Percentiles rank a stretch among this genome's conserved stretches.
phyloP scores from a whole-genome alignment of 2,113 vertebrate species.

The Gorsachius goisagi region DNA sequence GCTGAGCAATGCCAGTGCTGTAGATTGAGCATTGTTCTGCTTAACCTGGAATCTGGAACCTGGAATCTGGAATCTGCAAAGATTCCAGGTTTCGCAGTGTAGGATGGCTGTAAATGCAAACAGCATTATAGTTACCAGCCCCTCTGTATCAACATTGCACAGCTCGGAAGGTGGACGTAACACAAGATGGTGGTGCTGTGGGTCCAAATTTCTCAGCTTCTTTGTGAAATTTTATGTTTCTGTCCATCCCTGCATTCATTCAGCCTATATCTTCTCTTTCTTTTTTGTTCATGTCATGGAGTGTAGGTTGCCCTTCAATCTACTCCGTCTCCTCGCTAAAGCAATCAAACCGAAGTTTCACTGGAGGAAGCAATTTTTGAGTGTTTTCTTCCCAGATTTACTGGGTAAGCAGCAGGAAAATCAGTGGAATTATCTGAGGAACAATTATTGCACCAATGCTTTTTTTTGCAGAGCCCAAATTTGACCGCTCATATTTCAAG shows the following conservation, averaged over 20 bases:
- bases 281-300: neutral
- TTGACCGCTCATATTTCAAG: neutral
- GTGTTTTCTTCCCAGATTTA: neutral
- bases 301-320: neutral
- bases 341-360: neutral
- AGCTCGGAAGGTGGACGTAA: accelerated
- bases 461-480: neutral
- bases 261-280: neutral
- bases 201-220: neutral
- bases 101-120: neutral
- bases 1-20: neutral
- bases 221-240: neutral
- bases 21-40: neutral
- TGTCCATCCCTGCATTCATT: neutral
- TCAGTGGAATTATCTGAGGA: neutral
- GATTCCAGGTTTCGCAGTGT: neutral
- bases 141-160: neutral
- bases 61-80: neutral
- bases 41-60: no score
- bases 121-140: no score
- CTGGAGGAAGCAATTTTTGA: neutral
- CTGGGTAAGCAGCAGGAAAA: neutral
- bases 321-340: neutral
- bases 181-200: neutral
- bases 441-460: neutral